These are phyloP conservation scores for Conomelus anceps DNA, from an alignment of 2,888 invertebrate genomes.

Conservation along the genomic window DNA sequence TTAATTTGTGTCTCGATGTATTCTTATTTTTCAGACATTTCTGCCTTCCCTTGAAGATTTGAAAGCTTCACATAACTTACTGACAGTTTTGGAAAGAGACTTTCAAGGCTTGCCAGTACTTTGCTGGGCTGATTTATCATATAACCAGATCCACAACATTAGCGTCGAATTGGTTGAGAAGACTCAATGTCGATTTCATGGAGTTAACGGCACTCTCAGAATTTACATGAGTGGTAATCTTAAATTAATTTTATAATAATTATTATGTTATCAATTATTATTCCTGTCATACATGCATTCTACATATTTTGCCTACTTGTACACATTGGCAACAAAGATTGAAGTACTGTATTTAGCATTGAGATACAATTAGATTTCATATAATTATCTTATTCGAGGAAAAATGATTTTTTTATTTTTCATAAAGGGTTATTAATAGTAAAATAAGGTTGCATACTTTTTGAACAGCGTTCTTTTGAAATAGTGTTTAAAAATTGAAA, in stretches of 20 bases:
- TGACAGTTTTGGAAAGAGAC: constrained; percentile 67
- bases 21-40: constrained; percentile 56
- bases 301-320: no score
- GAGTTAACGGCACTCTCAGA: constrained; percentile 68
- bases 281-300: no score
- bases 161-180: constrained; percentile 70
- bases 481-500: no score
- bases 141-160: constrained; percentile 65
- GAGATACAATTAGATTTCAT: no score
- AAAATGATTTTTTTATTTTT: no score
- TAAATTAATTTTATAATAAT: background rate
- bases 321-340: no score
- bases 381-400: no score
- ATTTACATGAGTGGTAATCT: constrained; percentile 70
- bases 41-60: constrained; percentile 69
- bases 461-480: no score
- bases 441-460: background rate
- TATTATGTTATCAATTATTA: no score
- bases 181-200: constrained; percentile 71
- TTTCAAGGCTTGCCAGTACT: constrained; percentile 76
- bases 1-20: background rate
- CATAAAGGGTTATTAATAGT: background rate
- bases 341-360: no score
- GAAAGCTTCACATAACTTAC: constrained; percentile 68
- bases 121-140: constrained; percentile 71